Base-by-base conservation (phyloP, 2,888 invertebrate species). In the Mylabris sibirica region DNA sequence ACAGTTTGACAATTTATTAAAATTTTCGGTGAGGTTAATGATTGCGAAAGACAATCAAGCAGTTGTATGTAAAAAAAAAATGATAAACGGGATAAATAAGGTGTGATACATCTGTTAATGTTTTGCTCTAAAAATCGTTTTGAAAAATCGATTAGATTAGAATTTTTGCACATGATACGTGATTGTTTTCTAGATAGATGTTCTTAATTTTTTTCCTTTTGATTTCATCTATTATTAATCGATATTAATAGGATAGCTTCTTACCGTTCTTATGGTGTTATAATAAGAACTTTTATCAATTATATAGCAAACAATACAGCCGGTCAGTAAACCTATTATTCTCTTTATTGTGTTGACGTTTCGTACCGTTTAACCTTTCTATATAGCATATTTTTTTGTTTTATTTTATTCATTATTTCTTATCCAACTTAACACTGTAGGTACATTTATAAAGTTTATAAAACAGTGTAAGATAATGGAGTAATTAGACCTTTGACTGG, bases 361-460 rank as follows among this genome's bases (percentile, higher is more conserved):
- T 17, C 17, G 17, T 44, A 44, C 44, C 44, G 44, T 44, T 49
- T 49, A 49, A 49, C 20, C 20, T 8, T 24, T 8, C 30, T 30
- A 30, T 30, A 30, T n/a, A 8, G 30, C 8, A 11, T 9, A 22
- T 2, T 53, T 22, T 22, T 22, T 53, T 53, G 20, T 49, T 44
- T 44, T 5, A 3, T 17, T 17, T 44, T 41, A 9, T 20, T 49
- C 9, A 49, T 17, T 22, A 20, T 49, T 49, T 20, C 9, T 9
- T n/a, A 8, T 20, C 8, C 11, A 20, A 9, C 20, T 20, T 22
- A 53, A 53, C 44, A 20, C 44, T 20, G 9, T n/a, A n/a, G n/a
- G n/a, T 53, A 24, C 53, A 24, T 53, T 53, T 24, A 49, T 20
- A 20, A 49, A 49, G 17, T 49, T 49, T 49, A 49, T 49, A 49